These are phyloP conservation scores for Acronicta aceris DNA, from an alignment of 2,888 invertebrate species.

Conservation along the genomic window DNA sequence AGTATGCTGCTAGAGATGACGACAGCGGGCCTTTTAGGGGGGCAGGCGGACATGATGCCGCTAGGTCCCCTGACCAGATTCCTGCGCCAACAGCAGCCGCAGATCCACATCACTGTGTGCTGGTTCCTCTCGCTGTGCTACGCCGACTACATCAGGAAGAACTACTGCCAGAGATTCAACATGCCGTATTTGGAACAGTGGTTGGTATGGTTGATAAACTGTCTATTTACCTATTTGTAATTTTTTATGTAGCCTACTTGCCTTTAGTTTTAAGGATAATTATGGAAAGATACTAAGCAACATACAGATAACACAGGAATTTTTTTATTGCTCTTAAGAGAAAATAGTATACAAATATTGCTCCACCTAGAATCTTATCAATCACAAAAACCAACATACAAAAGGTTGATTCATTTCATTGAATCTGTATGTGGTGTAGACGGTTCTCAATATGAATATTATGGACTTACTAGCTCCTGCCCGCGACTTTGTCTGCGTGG, in stretches of 20 bases:
- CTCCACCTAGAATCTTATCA: too few relatives aligned
- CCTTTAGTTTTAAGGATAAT: too few relatives aligned
- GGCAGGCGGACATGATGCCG: conserved; percentile 70
- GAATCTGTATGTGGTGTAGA: too few relatives aligned
- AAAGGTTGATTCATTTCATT: too few relatives aligned
- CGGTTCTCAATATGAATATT: too few relatives aligned
- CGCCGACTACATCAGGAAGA: conserved; percentile 83
- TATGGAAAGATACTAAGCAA: too few relatives aligned
- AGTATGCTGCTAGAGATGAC: conserved; percentile 82
- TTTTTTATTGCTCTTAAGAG: too few relatives aligned
- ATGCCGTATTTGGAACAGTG: conserved; percentile 85
- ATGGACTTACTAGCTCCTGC: too few relatives aligned
- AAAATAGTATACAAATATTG: too few relatives aligned
- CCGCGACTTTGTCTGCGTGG: too few relatives aligned
- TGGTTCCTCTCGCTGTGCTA: conserved; percentile 86
- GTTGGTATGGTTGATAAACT: conserved; percentile 71
- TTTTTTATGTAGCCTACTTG: background rate
- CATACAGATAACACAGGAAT: too few relatives aligned
- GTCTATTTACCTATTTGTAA: background rate
- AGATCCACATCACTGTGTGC: conserved; percentile 86
- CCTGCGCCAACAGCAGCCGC: conserved; percentile 82
- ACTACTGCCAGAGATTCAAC: conserved; percentile 81
- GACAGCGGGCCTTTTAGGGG: conserved; percentile 78
- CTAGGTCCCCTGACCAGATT: conserved; percentile 79
- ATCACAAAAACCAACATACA: too few relatives aligned